These are phyloP conservation scores for Mesorhabditis spiculigera DNA, from an alignment of 2,888 invertebrate genomes.

Conservation along the genomic window DNA sequence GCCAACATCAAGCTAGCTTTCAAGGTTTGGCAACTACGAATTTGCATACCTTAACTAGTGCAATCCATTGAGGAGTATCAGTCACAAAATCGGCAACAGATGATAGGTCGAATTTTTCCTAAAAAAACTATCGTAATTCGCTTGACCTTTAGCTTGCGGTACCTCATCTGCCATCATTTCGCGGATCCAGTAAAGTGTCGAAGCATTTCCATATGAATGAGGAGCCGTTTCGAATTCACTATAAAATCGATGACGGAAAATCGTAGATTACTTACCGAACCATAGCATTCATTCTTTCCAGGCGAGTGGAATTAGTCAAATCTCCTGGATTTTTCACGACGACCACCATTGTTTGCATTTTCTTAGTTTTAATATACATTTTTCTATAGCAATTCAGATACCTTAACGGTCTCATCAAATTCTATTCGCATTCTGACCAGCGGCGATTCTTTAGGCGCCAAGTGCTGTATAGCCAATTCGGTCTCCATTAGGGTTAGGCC, in stretches of 20 bases:
- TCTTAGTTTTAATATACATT: constrained; percentile 9
- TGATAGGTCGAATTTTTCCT: background rate
- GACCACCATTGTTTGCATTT: constrained; percentile 38
- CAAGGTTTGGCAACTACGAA: background rate
- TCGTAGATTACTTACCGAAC: constrained; percentile 7
- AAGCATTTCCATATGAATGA: background rate
- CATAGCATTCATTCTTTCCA: constrained; percentile 21
- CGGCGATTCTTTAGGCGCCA: constrained; percentile 1
- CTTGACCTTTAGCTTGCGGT: no score
- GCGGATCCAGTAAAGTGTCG: background rate
- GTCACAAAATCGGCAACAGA: background rate
- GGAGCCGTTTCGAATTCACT: constrained; percentile 19
- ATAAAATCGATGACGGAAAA: background rate
- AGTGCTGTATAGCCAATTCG: background rate
- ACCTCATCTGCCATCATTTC: background rate
- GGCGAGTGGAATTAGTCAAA: constrained; percentile 20
- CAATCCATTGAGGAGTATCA: constrained; percentile 3
- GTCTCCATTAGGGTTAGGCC: constrained; percentile 2
- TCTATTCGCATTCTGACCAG: background rate
- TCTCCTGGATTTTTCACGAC: constrained; percentile 34
- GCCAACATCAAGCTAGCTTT: no score
- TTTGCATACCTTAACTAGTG: background rate
- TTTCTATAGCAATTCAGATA: background rate
- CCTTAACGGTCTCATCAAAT: constrained; percentile 6
- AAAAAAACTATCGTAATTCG: no score